Evolutionary conservation across 1,140 invertebrate species (phyloP), one percentile per base, ranked within the genome.

Genomic region (Druon quercuslanigerum): DNA sequence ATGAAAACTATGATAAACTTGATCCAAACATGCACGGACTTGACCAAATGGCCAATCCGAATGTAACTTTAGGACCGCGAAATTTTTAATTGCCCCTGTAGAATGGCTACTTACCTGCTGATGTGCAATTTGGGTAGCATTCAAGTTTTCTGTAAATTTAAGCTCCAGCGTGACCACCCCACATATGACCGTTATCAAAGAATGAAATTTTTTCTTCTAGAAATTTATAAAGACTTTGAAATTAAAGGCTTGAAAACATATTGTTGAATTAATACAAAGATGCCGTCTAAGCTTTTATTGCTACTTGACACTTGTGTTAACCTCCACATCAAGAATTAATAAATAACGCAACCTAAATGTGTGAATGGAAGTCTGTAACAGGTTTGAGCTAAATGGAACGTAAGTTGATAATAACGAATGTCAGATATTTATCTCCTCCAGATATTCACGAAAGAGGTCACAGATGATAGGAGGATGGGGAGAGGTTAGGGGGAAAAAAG

Each of bases 361-460:
- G 66, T 56, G 60, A 72, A 79, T 73, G 16, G n/a, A 57, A 73
- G 71, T 13, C 51, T 14, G 74, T 83, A 82, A 89, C 90, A 91
- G 90, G 89, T 88, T 91, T 91, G 90, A 90, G 90, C 89, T 60
- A 86, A 81, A 75, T 83, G 77, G 79, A 86, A 88, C 76, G 74
- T 83, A 86, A 81, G 78, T 70, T 85, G 78, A 82, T 84, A 88
- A 85, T 80, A 85, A 85, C 54, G 74, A 73, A 79, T 79, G 80
- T 76, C 81, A 83, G 81, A 78, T 82, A 82, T 78, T 74, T 78
- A 83, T 88, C 90, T 92, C 91, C 91, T 92, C 91, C 91, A 92
- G 87, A 89, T 89, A 89, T 90, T 92, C 90, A 92, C 87, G 91
- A 92, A 92, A 92, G 93, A 93, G 92, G 92, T 92, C 89, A 75